Percentiles rank a stretch among this genome's conserved stretches.
These are phyloP conservation scores for Sylvilagus floridanus DNA, from an alignment of 2,797 vertebrate species.

Conservation along the genomic window DNA sequence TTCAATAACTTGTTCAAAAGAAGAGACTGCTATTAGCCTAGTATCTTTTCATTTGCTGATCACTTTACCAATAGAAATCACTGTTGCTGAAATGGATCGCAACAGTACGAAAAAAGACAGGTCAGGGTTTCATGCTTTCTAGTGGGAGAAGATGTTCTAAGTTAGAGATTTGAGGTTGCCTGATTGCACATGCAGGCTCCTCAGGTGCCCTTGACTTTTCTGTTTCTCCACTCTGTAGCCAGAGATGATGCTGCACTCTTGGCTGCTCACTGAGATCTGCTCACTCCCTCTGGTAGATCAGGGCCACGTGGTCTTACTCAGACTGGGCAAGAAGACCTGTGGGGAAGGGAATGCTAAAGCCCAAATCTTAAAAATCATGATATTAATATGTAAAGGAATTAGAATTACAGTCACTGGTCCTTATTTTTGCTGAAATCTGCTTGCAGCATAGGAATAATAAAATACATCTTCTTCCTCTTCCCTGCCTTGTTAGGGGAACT, in stretches of 20 bases:
- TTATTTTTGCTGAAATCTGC: background rate
- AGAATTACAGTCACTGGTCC: background rate
- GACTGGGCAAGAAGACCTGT: background rate
- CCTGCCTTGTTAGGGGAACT: background rate
- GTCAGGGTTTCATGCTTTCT: background rate
- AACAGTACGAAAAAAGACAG: background rate
- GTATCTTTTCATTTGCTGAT: background rate
- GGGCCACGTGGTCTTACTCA: background rate
- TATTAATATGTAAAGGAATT: background rate
- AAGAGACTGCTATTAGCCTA: background rate
- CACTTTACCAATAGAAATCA: background rate
- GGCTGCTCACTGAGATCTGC: background rate
- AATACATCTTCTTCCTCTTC: background rate
- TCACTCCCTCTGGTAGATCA: background rate
- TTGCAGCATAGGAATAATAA: background rate
- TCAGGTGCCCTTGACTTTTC: too few species aligned
- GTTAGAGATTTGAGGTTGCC: background rate
- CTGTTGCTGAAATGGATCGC: background rate
- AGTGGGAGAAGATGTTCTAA: background rate
- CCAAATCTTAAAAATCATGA: background rate
- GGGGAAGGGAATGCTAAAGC: background rate
- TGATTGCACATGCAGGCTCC: background rate
- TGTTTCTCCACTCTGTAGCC: background rate
- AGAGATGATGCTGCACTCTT: background rate
- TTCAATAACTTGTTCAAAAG: background rate